Evolutionary conservation across 2,797 vertebrate species (phyloP).

Genomic region (Okamejei kenojei): DNA sequence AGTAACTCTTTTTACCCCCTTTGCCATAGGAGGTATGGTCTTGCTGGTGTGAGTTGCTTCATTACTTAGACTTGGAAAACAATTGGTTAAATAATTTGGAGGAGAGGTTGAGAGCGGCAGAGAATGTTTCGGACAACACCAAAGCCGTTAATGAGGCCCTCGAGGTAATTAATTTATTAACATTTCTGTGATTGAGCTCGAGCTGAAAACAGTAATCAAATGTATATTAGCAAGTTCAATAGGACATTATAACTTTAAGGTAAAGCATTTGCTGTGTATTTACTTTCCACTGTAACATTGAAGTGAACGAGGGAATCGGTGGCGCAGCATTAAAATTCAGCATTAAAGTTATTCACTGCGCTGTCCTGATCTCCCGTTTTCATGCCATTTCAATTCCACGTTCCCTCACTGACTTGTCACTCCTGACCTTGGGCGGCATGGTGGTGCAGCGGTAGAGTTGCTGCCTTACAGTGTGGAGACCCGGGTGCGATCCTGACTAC

Average conservation of each 20-base stretch:
- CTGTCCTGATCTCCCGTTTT: too few species aligned
- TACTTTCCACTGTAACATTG: background rate
- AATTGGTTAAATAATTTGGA: constrained; percentile 78
- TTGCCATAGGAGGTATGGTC: constrained; percentile 87
- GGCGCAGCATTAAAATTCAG: too few species aligned
- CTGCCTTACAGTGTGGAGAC: too few species aligned
- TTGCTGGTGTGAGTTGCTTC: constrained; percentile 92
- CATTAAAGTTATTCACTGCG: too few species aligned
- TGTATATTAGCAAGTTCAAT: too few species aligned
- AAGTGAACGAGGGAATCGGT: too few species aligned
- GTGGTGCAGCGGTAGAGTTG: too few species aligned
- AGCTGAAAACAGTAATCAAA: background rate
- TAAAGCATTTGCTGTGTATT: background rate
- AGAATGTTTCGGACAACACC: constrained; percentile 67
- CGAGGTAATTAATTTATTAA: constrained; percentile 62
- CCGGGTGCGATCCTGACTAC: too few species aligned
- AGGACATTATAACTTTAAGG: background rate
- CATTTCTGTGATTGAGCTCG: background rate
- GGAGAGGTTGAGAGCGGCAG: constrained; percentile 68
- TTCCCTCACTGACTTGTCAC: too few species aligned
- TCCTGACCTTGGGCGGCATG: too few species aligned
- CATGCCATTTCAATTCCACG: too few species aligned
- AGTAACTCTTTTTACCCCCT: background rate
- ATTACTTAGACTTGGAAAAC: constrained; percentile 86
- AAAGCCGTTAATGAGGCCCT: constrained; percentile 71